Evolutionary conservation across 2,888 invertebrate species (phyloP), one percentile per base, ranked within the genome.

Genomic region (Rhodophaea formosa): DNA sequence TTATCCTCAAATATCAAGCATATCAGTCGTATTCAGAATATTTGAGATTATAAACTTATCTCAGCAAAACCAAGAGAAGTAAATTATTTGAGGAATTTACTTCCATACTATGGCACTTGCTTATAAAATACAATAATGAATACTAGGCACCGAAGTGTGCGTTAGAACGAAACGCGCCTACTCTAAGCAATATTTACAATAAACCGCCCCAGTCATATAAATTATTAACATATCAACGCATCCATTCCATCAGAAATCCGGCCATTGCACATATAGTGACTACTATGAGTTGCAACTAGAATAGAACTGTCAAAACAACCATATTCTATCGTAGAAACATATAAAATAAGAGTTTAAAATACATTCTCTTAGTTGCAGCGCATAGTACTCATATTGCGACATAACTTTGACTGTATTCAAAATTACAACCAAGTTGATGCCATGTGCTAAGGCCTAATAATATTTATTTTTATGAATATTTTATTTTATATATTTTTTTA

Each of bases 31-130:
- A 66, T 65, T 57, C 61, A 60, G 58, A 65, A 64, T 71, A 58
- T 62, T 69, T 78, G 80, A 79, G 80, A 79, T 77, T 77, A 73
- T 72, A 60, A 70, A 67, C 59, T 66, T 70, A 70, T 75, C 62
- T 76, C 65, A 77, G 80, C 83, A 81, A 73, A 57, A 65, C 74
- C 77, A 74, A 62, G 57, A 62, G 75, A 80, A 84, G 84, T 66
- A 70, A 82, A 84, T 77, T 64, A 75, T 67, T 63, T 47, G 59
- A 59, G 61, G 65, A 79, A 81, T 74, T 73, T 73, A 74, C 82
- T 80, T 81, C 84, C 75, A 62, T 63, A 57, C 42, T 69, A 83
- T 87, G 84, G 85, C 83, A 82, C 79, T 80, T 84, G 85, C 85
- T 75, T 71, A n/a, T 67, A 63, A 62, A 67, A 63, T 67, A 64